Evolutionary conservation across 2,797 vertebrate genomes (phyloP).

Genomic region (Amblyraja radiata): DNA sequence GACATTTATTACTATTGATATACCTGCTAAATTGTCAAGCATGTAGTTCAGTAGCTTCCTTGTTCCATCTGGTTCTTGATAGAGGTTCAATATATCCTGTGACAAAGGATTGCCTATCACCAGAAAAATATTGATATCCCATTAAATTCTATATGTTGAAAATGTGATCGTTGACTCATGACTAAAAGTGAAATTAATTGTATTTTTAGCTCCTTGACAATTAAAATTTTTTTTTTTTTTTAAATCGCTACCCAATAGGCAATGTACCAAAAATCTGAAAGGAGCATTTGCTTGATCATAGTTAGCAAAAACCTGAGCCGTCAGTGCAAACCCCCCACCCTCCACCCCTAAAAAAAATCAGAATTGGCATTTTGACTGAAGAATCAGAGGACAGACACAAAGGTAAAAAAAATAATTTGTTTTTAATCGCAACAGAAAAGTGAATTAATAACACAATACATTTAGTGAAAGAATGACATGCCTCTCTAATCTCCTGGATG

Average conservation of each 20-base stretch:
- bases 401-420: background rate
- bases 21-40: conserved; percentile 99
- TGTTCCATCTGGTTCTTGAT: conserved; percentile 95
- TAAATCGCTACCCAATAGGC: background rate
- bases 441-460: background rate
- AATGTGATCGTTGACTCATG: background rate
- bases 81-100: conserved; percentile 94
- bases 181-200: background rate
- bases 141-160: background rate
- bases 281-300: background rate
- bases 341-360: background rate
- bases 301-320: background rate
- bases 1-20: background rate
- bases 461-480: background rate
- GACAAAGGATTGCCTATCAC: conserved; percentile 92
- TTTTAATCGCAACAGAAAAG: no score
- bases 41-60: conserved; percentile 98
- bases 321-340: no score
- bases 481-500: no score
- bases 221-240: background rate
- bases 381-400: background rate
- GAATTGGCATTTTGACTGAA: background rate
- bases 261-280: background rate
- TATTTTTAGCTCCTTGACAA: background rate
- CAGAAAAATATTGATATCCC: conserved; percentile 41